These are phyloP conservation scores for Rhagoletis pomonella DNA, from an alignment of 1,140 invertebrate species.

Conservation along the genomic window DNA sequence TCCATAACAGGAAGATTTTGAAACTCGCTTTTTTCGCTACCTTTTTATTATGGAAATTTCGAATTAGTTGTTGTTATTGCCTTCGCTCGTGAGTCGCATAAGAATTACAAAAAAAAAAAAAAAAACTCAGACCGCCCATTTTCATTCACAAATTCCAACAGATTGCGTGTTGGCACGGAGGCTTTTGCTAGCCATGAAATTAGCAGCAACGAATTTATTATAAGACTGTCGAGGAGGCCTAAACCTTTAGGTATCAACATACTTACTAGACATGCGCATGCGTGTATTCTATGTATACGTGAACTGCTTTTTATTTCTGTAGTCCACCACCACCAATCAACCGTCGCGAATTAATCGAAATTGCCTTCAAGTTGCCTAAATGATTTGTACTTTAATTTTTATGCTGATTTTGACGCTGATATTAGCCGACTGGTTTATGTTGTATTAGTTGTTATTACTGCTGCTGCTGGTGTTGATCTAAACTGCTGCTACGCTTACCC, in stretches of 20 bases:
- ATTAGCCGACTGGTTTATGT: background rate
- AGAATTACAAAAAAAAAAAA: no score
- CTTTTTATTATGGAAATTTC: background rate
- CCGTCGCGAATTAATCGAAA: constrained; percentile 13
- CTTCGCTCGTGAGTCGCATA: no score
- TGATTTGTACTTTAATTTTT: constrained; percentile 33
- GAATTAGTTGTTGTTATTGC: background rate
- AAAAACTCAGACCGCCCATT: constrained; percentile 1
- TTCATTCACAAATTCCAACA: constrained; percentile 30
- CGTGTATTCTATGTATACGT: background rate
- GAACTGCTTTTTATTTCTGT: background rate
- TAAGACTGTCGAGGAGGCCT: background rate
- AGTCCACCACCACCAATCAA: constrained; percentile 19
- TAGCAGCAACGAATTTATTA: background rate
- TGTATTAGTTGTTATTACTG: background rate
- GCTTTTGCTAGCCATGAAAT: constrained; percentile 1
- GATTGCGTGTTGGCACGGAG: constrained; percentile 1
- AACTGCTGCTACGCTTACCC: constrained; percentile 16
- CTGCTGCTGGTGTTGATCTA: constrained; percentile 16
- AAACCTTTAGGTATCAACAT: background rate
- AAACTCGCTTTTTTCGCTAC: background rate
- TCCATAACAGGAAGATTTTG: no score
- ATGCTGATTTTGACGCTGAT: background rate
- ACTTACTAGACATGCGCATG: background rate
- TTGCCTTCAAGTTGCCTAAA: constrained; percentile 32